Conservation (phyloP, 2,113 vertebrate species). For the Hassar affinis region DNA sequence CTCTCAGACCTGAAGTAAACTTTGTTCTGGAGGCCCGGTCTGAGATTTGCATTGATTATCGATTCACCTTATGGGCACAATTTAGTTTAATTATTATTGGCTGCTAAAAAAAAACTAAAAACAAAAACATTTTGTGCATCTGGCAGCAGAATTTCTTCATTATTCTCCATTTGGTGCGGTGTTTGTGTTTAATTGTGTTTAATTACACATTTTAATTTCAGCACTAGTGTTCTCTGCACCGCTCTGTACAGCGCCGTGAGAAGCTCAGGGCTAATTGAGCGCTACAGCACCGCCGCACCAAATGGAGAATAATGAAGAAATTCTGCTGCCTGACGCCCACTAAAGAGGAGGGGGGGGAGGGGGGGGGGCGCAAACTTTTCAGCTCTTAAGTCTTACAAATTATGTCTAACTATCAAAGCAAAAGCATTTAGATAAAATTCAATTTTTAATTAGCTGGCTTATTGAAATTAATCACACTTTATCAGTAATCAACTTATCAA, state of each 20-base stretch:
- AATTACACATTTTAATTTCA: slow-evolving; percentile 71
- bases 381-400: slow-evolving; percentile 70
- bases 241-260: slow-evolving; percentile 57
- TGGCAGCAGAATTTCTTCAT: slow-evolving; percentile 63
- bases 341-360: slow-evolving; percentile 41
- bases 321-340: slow-evolving; percentile 54
- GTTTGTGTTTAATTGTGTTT: slow-evolving; percentile 69
- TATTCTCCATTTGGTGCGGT: slow-evolving; percentile 62
- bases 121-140: slow-evolving; percentile 54
- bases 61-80: slow-evolving; percentile 60
- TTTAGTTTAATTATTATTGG: slow-evolving; percentile 62
- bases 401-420: slow-evolving; percentile 70
- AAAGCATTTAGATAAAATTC: slow-evolving; percentile 71
- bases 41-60: slow-evolving; percentile 51
- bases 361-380: slow-evolving; percentile 59
- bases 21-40: slow-evolving; percentile 26
- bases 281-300: slow-evolving; percentile 60
- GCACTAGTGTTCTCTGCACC: slow-evolving; percentile 63
- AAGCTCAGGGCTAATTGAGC: slow-evolving; percentile 68
- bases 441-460: slow-evolving; percentile 75
- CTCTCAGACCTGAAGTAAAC: slow-evolving; percentile 44
- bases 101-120: slow-evolving; percentile 57
- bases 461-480: slow-evolving; percentile 77
- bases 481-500: slow-evolving; percentile 76
- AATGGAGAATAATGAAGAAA: slow-evolving; percentile 66